These are phyloP conservation scores for Maccullochella peelii DNA, from an alignment of 2,113 vertebrate species.

Conservation along the genomic window DNA sequence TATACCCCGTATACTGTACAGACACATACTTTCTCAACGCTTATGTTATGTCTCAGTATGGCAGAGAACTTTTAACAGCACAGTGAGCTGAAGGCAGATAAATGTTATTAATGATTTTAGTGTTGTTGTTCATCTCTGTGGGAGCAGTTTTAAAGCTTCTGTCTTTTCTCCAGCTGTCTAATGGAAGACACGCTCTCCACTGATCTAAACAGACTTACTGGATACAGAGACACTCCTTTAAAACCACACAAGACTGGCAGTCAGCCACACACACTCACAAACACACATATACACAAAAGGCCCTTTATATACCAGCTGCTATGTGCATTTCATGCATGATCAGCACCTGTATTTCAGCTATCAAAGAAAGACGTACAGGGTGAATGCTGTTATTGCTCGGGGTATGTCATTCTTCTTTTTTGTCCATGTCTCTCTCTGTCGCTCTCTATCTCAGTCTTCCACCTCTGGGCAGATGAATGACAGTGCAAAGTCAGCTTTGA, in stretches of 20 bases:
- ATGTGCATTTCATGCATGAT: constrained; percentile 21
- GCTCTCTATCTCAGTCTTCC: constrained; percentile 32
- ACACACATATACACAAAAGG: background rate
- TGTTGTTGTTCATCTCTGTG: constrained; percentile 1
- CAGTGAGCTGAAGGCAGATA: background rate
- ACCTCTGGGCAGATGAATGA: constrained; percentile 61
- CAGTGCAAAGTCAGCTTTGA: constrained; percentile 55
- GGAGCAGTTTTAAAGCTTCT: constrained; percentile 32
- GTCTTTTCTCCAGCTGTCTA: constrained; percentile 39
- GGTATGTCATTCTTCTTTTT: constrained; percentile 3
- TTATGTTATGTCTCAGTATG: background rate
- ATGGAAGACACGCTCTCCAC: constrained; percentile 29
- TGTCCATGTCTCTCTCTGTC: constrained; percentile 14
- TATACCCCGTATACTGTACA: background rate
- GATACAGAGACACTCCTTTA: constrained; percentile 38
- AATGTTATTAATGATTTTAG: constrained; percentile 25
- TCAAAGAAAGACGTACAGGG: background rate
- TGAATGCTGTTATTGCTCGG: constrained; percentile 5
- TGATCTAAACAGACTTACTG: constrained; percentile 50
- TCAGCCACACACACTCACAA: constrained; percentile 2
- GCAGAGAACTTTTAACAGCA: background rate
- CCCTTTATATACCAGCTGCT: constrained; percentile 2
- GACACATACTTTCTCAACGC: background rate
- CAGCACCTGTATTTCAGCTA: constrained; percentile 26
- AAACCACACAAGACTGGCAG: constrained; percentile 33